Conservation (phyloP, 23 tunicate genomes). For the Botrylloides violaceus region DNA sequence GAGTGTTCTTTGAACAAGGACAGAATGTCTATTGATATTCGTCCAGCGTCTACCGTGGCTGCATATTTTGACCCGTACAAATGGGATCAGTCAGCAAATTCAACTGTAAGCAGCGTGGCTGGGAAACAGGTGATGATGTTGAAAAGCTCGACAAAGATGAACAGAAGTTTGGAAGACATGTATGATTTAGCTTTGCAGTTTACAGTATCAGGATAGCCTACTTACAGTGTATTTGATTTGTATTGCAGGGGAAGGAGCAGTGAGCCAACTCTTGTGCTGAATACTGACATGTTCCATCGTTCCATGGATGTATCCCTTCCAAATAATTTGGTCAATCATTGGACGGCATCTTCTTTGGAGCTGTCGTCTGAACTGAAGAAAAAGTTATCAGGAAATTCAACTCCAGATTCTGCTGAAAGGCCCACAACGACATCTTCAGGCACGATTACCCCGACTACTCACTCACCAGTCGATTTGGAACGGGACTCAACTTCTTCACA, state of each 20-base stretch:
- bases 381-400: slow-evolving; percentile 9
- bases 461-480: slow-evolving; percentile 24
- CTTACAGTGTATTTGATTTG: background rate
- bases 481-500: background rate
- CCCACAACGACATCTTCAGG: slow-evolving; percentile 21
- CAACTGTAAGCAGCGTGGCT: background rate
- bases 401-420: slow-evolving; percentile 20
- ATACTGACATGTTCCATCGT: slow-evolving; percentile 41
- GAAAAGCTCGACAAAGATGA: background rate
- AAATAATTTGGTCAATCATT: slow-evolving; percentile 33
- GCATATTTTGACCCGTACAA: slow-evolving; percentile 92
- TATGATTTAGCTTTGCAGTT: background rate
- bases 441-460: background rate
- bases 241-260: slow-evolving; percentile 35
- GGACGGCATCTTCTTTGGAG: slow-evolving; percentile 80
- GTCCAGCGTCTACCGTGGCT: slow-evolving; percentile 41
- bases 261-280: slow-evolving; percentile 48
- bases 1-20: slow-evolving; percentile 85
- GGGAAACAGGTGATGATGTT: background rate
- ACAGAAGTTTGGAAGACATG: background rate
- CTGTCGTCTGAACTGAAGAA: slow-evolving; percentile 72
- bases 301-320: slow-evolving; percentile 5
- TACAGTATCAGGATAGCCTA: background rate
- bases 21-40: slow-evolving; percentile 53
- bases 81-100: slow-evolving; percentile 37